Percentiles rank a stretch among this genome's conserved stretches.
These are phyloP conservation scores for Caenorhabditis panamensis DNA, from an alignment of 2,888 invertebrate genomes.

Conservation along the genomic window DNA sequence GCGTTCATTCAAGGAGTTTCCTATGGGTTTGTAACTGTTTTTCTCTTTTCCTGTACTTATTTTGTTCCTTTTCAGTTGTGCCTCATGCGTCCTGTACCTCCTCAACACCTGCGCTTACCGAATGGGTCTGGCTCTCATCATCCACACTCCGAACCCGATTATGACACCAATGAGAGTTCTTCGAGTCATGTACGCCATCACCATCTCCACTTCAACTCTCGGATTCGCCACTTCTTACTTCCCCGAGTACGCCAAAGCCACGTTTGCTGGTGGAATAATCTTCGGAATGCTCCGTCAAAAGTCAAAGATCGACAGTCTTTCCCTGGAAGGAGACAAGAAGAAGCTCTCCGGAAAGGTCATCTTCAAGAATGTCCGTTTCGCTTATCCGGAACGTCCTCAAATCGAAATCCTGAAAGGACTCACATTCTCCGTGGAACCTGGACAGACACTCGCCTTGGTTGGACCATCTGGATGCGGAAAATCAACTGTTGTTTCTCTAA, in stretches of 20 bases:
- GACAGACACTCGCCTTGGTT: slow-evolving; percentile 72
- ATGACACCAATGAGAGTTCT: slow-evolving; percentile 62
- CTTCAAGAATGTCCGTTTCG: slow-evolving; percentile 79
- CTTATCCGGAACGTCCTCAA: slow-evolving; percentile 81
- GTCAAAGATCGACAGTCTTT: slow-evolving; percentile 81
- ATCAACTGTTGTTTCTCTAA: slow-evolving; percentile 82
- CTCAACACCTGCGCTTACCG: slow-evolving; percentile 81
- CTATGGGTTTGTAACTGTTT: slow-evolving; percentile 61
- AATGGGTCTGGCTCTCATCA: slow-evolving; percentile 82
- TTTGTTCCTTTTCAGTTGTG: slow-evolving; percentile 66
- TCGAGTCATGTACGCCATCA: slow-evolving; percentile 74
- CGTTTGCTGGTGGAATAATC: slow-evolving; percentile 80
- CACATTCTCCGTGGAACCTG: slow-evolving; percentile 62
- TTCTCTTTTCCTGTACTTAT: neutral
- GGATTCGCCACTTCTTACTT: slow-evolving; percentile 81
- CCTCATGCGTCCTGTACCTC: slow-evolving; percentile 80
- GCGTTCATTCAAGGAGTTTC: slow-evolving; percentile 72
- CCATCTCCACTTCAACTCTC: slow-evolving; percentile 80
- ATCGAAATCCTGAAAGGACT: slow-evolving; percentile 67
- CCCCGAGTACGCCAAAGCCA: slow-evolving; percentile 82
- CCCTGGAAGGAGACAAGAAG: slow-evolving; percentile 68
- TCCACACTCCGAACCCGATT: slow-evolving; percentile 26
- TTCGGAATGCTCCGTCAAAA: slow-evolving; percentile 81
- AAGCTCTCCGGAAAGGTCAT: slow-evolving; percentile 72
- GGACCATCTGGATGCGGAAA: slow-evolving; percentile 83